Evolutionary conservation across 2,888 invertebrate species (phyloP).

Genomic region (Cheilosia vulpina): DNA sequence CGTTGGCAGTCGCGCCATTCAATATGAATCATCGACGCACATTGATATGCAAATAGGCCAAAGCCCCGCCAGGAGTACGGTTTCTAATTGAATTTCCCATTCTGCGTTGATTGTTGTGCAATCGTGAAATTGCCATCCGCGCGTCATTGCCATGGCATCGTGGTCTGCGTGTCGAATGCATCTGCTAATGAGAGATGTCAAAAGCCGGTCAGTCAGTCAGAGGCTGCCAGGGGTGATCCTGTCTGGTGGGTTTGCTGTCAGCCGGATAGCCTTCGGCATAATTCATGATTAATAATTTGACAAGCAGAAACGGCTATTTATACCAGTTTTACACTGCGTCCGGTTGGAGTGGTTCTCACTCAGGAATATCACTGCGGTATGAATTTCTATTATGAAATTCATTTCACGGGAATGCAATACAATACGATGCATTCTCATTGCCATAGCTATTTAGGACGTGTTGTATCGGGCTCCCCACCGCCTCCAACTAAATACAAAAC

Average conservation of each 20-base stretch:
- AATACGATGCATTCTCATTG: too few species aligned
- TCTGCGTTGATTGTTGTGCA: slow-evolving; percentile 60
- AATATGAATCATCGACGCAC: slow-evolving; percentile 49
- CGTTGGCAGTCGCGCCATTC: slow-evolving; percentile 11
- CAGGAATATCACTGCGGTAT: neutral
- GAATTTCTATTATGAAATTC: slow-evolving; percentile 6
- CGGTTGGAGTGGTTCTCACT: neutral
- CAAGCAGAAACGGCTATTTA: slow-evolving; percentile 33
- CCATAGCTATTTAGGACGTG: too few species aligned
- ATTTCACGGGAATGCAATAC: too few species aligned
- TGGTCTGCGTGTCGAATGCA: slow-evolving; percentile 66
- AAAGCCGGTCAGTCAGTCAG: slow-evolving; percentile 30
- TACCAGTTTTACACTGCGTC: neutral
- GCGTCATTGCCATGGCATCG: slow-evolving; percentile 45
- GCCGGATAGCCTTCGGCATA: slow-evolving; percentile 9
- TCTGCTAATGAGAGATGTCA: slow-evolving; percentile 72
- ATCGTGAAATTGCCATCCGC: slow-evolving; percentile 53
- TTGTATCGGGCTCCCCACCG: too few species aligned
- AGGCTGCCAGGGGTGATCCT: neutral
- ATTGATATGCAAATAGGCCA: slow-evolving; percentile 50
- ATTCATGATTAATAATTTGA: slow-evolving; percentile 48
- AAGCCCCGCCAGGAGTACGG: slow-evolving; percentile 19
- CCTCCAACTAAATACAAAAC: too few species aligned
- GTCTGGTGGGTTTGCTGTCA: neutral
- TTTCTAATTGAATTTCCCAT: slow-evolving; percentile 70